Percentiles rank a stretch among this genome's conserved stretches.
Conservation (phyloP, 2,113 vertebrate genomes). For the Himantopus leucocephalus region DNA sequence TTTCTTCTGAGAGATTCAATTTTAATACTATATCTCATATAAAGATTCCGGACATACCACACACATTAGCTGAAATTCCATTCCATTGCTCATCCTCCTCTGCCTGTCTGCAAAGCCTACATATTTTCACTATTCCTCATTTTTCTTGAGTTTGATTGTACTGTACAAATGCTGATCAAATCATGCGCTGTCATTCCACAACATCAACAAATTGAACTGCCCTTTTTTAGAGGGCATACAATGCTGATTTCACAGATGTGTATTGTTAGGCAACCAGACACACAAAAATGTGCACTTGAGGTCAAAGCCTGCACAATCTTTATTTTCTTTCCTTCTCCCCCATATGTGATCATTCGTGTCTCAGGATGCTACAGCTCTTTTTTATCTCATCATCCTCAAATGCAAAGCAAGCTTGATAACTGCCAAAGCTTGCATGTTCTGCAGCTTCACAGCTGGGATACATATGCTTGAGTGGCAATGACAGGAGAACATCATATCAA, state of each 20-base stretch:
- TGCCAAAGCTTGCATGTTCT: not conserved
- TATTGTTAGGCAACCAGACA: slow-evolving; percentile 28
- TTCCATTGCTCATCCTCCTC: not conserved
- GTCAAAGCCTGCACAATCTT: slow-evolving; percentile 20
- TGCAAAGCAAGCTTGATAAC: not conserved
- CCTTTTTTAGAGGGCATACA: not conserved
- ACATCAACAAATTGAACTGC: not conserved
- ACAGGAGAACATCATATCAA: slow-evolving; percentile 24
- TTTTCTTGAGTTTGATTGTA: not conserved
- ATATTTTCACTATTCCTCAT: not conserved
- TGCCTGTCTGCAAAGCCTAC: not conserved
- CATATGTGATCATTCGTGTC: not conserved
- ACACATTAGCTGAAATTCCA: slow-evolving; percentile 21
- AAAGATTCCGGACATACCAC: not conserved
- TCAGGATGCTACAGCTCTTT: slow-evolving; percentile 2
- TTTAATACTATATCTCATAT: slow-evolving; percentile 21
- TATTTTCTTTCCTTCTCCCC: slow-evolving; percentile 21
- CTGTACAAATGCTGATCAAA: not conserved
- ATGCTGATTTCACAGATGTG: slow-evolving; percentile 33
- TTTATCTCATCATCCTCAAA: slow-evolving; percentile 24
- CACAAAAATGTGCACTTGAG: slow-evolving; percentile 31
- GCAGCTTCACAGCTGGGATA: slow-evolving; percentile 32
- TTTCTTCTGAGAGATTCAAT: slow-evolving; percentile 41
- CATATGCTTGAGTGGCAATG: slow-evolving; percentile 38
- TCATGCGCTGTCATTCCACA: not conserved